These are phyloP conservation scores for Rhyzopertha dominica DNA, from an alignment of 1,140 invertebrate genomes.

Conservation along the genomic window DNA sequence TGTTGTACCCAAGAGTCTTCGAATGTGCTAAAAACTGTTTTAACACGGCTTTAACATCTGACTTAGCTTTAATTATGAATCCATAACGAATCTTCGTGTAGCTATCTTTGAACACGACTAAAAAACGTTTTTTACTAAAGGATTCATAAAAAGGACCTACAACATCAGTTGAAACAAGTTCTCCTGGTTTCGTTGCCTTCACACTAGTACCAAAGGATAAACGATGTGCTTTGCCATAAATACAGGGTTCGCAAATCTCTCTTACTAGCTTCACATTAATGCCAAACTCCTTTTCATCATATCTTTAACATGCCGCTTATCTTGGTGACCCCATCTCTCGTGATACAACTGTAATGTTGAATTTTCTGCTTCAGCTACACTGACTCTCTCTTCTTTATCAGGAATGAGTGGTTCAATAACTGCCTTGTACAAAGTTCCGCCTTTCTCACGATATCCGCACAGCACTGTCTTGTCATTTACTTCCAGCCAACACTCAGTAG, in stretches of 20 bases:
- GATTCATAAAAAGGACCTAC: slow-evolving; percentile 35
- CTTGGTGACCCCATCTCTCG: too few relatives aligned
- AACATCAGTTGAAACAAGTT: slow-evolving; percentile 36
- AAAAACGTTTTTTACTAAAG: slow-evolving; percentile 29
- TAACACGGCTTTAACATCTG: slow-evolving; percentile 28
- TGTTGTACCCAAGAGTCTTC: too few relatives aligned
- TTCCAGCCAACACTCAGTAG: too few relatives aligned
- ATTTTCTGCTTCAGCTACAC: too few relatives aligned
- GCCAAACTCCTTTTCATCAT: too few relatives aligned
- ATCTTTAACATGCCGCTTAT: too few relatives aligned
- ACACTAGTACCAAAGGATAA: slow-evolving; percentile 34
- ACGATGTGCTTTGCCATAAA: slow-evolving; percentile 35
- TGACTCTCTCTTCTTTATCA: too few relatives aligned
- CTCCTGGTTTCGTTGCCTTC: slow-evolving; percentile 27
- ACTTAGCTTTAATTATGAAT: slow-evolving; percentile 34
- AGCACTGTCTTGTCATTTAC: too few relatives aligned
- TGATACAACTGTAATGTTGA: too few relatives aligned
- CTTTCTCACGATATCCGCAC: too few relatives aligned
- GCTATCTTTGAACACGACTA: slow-evolving; percentile 24
- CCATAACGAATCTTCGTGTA: slow-evolving; percentile 34
- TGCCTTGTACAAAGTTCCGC: too few relatives aligned
- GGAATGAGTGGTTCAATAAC: too few relatives aligned
- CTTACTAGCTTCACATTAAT: slow-evolving; percentile 21
- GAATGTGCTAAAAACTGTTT: slow-evolving; percentile 28
- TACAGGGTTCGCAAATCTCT: slow-evolving; percentile 36